These are phyloP conservation scores for Aythya fuligula DNA, from an alignment of 2,797 vertebrate species.

Conservation along the genomic window DNA sequence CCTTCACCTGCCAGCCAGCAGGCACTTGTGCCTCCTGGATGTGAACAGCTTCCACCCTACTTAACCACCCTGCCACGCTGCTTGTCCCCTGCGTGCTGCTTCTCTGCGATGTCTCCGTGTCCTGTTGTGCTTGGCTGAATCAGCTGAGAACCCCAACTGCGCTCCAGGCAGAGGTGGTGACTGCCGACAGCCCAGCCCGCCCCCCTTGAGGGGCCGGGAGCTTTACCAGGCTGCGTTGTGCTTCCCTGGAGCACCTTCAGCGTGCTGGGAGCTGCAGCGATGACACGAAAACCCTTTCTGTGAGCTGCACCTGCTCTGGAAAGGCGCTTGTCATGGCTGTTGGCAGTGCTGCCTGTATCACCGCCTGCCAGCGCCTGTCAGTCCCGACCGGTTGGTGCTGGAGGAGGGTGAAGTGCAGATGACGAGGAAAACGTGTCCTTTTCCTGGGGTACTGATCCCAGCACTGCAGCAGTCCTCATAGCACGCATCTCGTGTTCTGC, in stretches of 20 bases:
- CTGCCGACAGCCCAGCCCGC: background rate
- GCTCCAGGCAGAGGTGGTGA: background rate
- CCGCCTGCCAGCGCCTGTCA: background rate
- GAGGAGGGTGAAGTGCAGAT: fast-evolving
- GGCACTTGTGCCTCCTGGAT: background rate
- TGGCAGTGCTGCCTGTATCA: background rate
- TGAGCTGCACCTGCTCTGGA: background rate
- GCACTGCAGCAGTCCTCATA: background rate
- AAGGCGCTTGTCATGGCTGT: background rate
- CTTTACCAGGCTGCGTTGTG: fast-evolving
- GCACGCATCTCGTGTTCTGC: background rate
- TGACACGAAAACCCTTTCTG: background rate
- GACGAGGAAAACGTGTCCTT: fast-evolving
- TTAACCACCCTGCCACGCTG: background rate
- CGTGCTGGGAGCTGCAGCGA: fast-evolving
- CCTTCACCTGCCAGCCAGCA: background rate
- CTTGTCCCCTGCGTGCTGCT: background rate
- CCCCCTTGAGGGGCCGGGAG: background rate
- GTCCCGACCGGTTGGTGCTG: fast-evolving
- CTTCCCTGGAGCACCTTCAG: background rate
- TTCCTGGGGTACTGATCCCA: background rate
- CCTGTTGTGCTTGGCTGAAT: background rate
- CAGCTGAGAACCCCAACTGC: background rate
- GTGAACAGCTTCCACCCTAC: background rate
- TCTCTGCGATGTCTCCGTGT: background rate